Conservation (phyloP, 53 echinoderm and acorn worm genomes). For the Henricia sp. region DNA sequence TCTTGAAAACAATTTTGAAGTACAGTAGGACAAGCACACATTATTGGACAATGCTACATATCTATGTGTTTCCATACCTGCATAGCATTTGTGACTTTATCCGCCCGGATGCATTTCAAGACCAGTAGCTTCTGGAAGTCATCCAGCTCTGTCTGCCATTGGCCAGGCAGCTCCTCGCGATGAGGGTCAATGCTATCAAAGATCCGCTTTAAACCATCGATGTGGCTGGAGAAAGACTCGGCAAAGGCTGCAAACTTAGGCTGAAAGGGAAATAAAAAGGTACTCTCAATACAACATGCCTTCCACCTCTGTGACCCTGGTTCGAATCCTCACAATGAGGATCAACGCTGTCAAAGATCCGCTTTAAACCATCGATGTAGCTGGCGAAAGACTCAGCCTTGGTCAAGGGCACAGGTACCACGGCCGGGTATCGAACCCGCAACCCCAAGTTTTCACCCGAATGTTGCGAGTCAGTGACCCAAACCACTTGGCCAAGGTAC, state of each 20-base stretch:
- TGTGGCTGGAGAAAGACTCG: conserved; percentile 75
- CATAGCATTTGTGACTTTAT: conserved; percentile 98
- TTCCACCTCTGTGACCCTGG: no score
- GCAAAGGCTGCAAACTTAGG: conserved; percentile 79
- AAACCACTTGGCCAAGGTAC: no score
- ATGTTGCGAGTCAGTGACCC: no score
- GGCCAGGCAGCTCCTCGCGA: conserved; percentile 84
- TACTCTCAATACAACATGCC: no score
- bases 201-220: conserved; percentile 85
- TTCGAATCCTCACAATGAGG: conserved; percentile 93
- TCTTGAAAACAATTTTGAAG: no score
- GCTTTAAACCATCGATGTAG: conserved; percentile 81
- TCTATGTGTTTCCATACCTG: conserved; percentile 78
- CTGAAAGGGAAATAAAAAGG: conserved; percentile 61
- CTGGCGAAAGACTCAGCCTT: conserved; percentile 82
- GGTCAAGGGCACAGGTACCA: conserved; percentile 62
- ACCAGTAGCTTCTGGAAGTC: conserved; percentile 96
- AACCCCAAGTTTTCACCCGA: no score
- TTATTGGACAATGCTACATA: no score
- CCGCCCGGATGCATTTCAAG: conserved; percentile 93
- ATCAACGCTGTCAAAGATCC: conserved; percentile 93
- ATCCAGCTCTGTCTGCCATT: conserved; percentile 91
- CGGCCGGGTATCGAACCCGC: no score
- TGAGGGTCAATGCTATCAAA: conserved; percentile 97
- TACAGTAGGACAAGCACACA: no score